These are phyloP conservation scores for Antheraea mylitta DNA, from an alignment of 1,140 invertebrate species.

Conservation along the genomic window DNA sequence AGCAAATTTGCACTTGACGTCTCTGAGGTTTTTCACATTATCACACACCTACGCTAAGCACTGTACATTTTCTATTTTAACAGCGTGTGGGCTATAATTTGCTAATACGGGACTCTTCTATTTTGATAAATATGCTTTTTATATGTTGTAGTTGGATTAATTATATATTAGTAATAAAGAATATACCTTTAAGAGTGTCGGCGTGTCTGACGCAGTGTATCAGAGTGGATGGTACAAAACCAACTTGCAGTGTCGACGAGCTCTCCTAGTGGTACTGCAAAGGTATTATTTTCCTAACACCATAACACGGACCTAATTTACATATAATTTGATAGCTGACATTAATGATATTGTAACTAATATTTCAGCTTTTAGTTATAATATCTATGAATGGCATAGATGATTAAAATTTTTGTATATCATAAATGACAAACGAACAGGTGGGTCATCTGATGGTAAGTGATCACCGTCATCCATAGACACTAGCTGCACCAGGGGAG, in stretches of 20 bases:
- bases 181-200: constrained; percentile 40
- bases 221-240: constrained; percentile 57
- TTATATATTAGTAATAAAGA: not conserved
- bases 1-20: not conserved
- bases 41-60: not conserved
- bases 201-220: constrained; percentile 53
- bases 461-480: too few species aligned
- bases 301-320: not conserved
- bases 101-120: too few species aligned
- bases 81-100: too few species aligned
- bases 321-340: too few species aligned
- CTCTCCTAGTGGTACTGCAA: constrained; percentile 47
- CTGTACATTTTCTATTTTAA: not conserved
- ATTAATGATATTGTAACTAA: too few species aligned
- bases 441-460: too few species aligned
- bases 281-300: constrained; percentile 33
- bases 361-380: too few species aligned
- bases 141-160: not conserved
- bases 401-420: too few species aligned
- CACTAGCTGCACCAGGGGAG: too few species aligned
- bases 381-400: too few species aligned
- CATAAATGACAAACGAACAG: too few species aligned
- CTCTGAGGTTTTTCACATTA: not conserved
- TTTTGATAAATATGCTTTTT: not conserved
- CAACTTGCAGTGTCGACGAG: constrained; percentile 38